phyloP scores from a whole-genome alignment of 2,113 vertebrate species.

The Rafetus swinhoei region DNA sequence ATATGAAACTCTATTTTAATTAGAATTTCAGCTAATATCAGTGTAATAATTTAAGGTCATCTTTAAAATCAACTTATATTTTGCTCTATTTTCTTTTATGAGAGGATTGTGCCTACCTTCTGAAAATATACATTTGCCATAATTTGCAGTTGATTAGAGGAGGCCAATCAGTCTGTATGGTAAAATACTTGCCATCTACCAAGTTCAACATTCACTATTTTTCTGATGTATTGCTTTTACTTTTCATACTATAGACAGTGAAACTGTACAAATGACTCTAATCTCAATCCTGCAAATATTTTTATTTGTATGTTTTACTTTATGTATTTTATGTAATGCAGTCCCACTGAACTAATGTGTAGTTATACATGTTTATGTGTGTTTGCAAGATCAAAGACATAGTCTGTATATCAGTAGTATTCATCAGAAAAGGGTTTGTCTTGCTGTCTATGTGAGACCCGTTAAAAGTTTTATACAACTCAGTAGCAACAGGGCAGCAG shows the following conservation, averaged over 20 bases:
- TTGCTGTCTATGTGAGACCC: neutral
- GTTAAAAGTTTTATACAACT: neutral
- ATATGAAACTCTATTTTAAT: conserved; percentile 12
- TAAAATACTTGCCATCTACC: neutral
- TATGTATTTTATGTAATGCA: neutral
- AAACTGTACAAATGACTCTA: neutral
- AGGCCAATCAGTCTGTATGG: neutral
- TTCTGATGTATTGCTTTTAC: neutral
- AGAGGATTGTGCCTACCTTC: neutral
- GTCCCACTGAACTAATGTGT: neutral
- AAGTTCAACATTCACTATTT: neutral
- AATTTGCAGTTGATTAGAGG: neutral
- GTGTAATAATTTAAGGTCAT: neutral
- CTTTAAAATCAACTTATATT: neutral
- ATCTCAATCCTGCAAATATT: neutral
- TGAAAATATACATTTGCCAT: neutral
- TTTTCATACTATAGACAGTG: neutral
- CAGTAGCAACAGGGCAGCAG: neutral
- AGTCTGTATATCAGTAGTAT: neutral
- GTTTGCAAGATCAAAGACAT: neutral
- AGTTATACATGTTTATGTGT: no score
- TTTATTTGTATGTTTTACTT: neutral
- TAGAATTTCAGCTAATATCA: neutral
- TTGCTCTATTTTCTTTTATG: neutral
- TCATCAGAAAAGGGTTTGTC: neutral